These are phyloP conservation scores for Decapterus maruadsi DNA, from an alignment of 2,797 vertebrate genomes.

Conservation along the genomic window DNA sequence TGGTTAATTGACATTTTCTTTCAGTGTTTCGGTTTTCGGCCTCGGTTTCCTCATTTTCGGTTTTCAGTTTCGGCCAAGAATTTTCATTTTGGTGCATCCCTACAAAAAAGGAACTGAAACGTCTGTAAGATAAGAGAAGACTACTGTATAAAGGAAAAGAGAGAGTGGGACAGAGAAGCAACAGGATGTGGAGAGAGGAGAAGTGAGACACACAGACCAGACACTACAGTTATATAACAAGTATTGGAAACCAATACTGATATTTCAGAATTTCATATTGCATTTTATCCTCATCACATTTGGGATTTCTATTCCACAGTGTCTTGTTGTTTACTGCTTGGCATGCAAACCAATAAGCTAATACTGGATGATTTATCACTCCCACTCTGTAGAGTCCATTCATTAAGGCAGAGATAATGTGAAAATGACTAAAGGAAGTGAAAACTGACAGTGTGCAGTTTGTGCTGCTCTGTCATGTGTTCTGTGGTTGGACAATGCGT, in stretches of 20 bases:
- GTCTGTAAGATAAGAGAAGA: too few species aligned
- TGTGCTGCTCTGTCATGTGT: background rate
- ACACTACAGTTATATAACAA: background rate
- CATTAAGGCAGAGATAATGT: background rate
- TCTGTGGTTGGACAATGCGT: background rate
- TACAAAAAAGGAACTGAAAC: too few species aligned
- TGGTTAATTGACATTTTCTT: too few species aligned
- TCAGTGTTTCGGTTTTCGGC: too few species aligned
- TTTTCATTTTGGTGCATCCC: too few species aligned
- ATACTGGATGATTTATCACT: background rate
- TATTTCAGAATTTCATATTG: background rate
- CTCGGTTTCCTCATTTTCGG: too few species aligned
- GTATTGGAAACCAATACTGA: background rate
- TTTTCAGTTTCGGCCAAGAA: too few species aligned
- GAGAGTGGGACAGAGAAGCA: background rate
- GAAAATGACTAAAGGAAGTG: background rate
- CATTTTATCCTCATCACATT: background rate
- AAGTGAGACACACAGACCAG: background rate
- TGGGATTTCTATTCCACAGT: background rate
- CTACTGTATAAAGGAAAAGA: too few species aligned
- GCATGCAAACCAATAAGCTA: background rate
- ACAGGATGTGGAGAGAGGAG: background rate
- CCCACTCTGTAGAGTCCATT: background rate
- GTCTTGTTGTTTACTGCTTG: background rate
- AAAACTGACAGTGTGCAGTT: background rate